phyloP scores from a whole-genome alignment of 2,888 invertebrate species.

The Drosophila buzzatii region DNA sequence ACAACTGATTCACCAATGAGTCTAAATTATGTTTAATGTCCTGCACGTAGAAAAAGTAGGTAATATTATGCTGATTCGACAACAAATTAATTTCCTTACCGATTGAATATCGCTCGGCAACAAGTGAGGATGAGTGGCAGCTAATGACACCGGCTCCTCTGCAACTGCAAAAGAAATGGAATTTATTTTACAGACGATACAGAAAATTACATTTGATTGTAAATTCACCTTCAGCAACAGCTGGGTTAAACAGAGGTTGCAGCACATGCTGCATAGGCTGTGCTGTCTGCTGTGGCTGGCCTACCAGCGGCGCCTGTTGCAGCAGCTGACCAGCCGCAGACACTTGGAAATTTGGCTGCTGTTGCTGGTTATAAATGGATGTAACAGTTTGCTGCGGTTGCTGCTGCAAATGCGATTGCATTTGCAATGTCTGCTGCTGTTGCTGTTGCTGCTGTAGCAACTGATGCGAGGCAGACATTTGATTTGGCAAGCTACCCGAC shows the following conservation, averaged over 20 bases:
- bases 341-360: conserved; percentile 50
- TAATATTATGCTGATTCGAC: not conserved
- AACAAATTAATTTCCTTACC: conserved; percentile 59
- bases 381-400: conserved; percentile 47
- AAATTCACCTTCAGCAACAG: conserved; percentile 64
- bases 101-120: conserved; percentile 84
- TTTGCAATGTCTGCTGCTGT: conserved; percentile 49
- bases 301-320: conserved; percentile 63
- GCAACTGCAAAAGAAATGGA: conserved; percentile 58
- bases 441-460: conserved; percentile 63
- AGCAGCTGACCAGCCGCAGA: conserved; percentile 65
- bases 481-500: conserved; percentile 37
- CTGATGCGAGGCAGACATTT: conserved; percentile 58
- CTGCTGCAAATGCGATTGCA: conserved; percentile 62
- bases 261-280: conserved; percentile 70
- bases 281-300: conserved; percentile 55
- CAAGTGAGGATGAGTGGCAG: conserved; percentile 84
- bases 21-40: conserved; percentile 85
- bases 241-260: conserved; percentile 67
- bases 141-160: conserved; percentile 84
- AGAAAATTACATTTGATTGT: not conserved
- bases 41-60: conserved; percentile 51
- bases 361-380: conserved; percentile 67
- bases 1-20: conserved; percentile 83
- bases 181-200: not conserved